Evolutionary conservation across 1,140 invertebrate genomes (phyloP).

Genomic region (Cyclargus thomasi): DNA sequence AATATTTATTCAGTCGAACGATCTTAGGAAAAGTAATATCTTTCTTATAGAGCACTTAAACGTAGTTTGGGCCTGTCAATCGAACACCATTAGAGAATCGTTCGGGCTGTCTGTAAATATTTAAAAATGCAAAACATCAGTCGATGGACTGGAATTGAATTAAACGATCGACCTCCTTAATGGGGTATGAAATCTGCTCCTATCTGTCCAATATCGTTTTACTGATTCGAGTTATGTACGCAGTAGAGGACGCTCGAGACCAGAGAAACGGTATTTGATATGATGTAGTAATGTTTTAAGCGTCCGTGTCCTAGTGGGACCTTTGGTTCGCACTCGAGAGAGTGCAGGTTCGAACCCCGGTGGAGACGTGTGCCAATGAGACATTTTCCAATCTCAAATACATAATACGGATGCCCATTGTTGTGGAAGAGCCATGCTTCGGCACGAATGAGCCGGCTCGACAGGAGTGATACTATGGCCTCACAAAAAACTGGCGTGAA

Average conservation of each 20-base stretch:
- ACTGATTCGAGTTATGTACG: not conserved
- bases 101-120: not conserved
- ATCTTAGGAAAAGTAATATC: not conserved
- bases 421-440: too few species aligned
- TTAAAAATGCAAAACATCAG: not conserved
- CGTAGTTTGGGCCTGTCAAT: not conserved
- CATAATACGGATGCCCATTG: too few species aligned
- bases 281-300: not conserved
- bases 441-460: too few species aligned
- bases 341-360: too few species aligned
- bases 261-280: not conserved
- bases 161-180: conserved; percentile 10
- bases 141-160: not conserved
- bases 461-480: too few species aligned
- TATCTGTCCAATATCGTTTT: conserved; percentile 10
- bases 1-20: too few species aligned
- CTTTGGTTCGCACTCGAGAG: too few species aligned
- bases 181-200: not conserved
- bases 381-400: too few species aligned
- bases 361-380: too few species aligned
- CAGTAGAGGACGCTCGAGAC: not conserved
- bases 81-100: not conserved
- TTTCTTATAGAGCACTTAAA: not conserved
- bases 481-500: too few species aligned
- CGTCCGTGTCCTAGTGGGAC: too few species aligned